Evolutionary conservation across 2,113 vertebrate species (phyloP).

Genomic region (Hystrix brachyura): DNA sequence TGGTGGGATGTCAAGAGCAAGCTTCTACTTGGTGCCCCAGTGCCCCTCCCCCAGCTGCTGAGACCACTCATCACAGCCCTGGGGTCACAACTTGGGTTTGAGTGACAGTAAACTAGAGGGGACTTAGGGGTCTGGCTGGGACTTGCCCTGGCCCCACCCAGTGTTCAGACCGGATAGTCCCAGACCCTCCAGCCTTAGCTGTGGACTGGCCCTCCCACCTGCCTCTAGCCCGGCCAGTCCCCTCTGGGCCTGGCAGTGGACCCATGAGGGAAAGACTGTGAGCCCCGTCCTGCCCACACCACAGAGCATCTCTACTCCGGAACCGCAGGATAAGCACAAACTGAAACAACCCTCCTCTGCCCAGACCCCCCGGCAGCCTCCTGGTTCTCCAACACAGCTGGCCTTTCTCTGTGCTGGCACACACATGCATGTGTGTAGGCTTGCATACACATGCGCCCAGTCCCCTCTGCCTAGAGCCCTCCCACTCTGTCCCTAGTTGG

Average conservation of each 20-base stretch:
- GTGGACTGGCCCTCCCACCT: background rate
- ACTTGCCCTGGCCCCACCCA: background rate
- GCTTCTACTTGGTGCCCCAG: background rate
- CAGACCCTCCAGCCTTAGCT: background rate
- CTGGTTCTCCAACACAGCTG: background rate
- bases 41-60: background rate
- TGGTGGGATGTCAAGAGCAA: background rate
- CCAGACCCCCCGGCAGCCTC: background rate
- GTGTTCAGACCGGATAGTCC: background rate
- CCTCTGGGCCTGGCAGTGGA: background rate
- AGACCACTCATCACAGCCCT: background rate
- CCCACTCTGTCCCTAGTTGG: no score
- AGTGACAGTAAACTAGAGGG: no score
- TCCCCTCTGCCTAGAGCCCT: background rate
- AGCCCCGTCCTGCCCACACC: no score
- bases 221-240: background rate
- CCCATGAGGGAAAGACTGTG: background rate
- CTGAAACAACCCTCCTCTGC: background rate
- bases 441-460: fast-evolving
- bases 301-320: background rate
- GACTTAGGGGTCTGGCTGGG: background rate
- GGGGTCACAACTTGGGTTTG: background rate
- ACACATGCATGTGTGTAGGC: background rate
- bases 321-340: background rate
- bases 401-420: no score